Conservation (phyloP, 2,888 invertebrate genomes). For the Hirtodrosophila duncani region DNA sequence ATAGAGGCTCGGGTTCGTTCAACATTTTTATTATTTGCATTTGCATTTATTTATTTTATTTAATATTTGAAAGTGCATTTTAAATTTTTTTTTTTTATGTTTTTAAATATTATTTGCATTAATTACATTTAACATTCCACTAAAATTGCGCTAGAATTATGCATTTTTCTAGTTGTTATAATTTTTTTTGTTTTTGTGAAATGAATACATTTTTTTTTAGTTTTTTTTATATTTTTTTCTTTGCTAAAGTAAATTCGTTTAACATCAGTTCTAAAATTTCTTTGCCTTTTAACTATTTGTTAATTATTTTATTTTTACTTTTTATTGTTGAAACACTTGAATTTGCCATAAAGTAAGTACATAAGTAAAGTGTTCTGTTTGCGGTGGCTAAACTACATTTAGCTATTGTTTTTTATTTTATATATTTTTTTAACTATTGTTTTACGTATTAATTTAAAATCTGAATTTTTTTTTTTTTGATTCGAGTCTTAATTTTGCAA, state of each 20-base stretch:
- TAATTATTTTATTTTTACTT: constrained; percentile 14
- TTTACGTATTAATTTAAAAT: constrained; percentile 9
- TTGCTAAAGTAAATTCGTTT: constrained; percentile 77
- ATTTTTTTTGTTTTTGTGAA: constrained; percentile 32
- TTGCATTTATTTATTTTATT: constrained; percentile 72
- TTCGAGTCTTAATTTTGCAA: no score
- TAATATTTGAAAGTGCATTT: constrained; percentile 57
- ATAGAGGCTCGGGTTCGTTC: constrained; percentile 22
- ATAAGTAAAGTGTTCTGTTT: constrained; percentile 42
- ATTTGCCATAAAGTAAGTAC: constrained; percentile 62
- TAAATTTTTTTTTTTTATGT: constrained; percentile 41
- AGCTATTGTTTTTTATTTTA: constrained; percentile 16
- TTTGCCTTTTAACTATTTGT: constrained; percentile 43
- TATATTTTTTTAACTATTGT: background rate
- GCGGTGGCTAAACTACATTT: constrained; percentile 10
- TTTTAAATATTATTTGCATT: constrained; percentile 41
- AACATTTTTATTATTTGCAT: no score
- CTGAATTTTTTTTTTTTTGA: constrained; percentile 7
- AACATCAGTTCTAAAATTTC: constrained; percentile 76
- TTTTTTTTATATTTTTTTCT: constrained; percentile 30
- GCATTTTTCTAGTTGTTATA: constrained; percentile 19
- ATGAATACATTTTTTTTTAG: constrained; percentile 62
- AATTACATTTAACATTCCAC: constrained; percentile 70
- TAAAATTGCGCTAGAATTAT: constrained; percentile 64
- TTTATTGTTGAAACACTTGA: constrained; percentile 48